Conservation (phyloP, 2,797 vertebrate genomes). For the Pyrocephalus nanus region DNA sequence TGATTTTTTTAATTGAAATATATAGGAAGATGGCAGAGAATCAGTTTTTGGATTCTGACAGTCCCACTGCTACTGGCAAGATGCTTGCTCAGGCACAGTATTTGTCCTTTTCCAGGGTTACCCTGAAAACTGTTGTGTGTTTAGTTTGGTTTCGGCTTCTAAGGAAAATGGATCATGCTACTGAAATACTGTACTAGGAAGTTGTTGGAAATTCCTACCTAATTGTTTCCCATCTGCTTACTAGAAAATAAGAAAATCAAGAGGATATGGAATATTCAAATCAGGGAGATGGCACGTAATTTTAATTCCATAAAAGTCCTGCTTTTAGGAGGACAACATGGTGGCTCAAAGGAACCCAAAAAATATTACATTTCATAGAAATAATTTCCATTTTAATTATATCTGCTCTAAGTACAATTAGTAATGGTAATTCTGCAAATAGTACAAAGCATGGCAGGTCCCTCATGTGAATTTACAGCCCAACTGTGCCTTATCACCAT, state of each 20-base stretch:
- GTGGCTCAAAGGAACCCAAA: neutral
- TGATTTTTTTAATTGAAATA: neutral
- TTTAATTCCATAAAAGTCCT: neutral
- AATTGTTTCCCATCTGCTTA: neutral
- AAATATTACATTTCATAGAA: neutral
- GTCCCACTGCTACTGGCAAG: neutral
- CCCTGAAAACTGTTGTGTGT: neutral
- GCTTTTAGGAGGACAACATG: neutral
- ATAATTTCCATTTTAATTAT: neutral
- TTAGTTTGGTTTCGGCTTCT: neutral
- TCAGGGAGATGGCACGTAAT: neutral
- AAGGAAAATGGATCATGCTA: neutral
- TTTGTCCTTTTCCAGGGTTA: neutral
- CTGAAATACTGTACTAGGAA: neutral
- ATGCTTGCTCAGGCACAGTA: neutral
- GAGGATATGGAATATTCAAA: neutral
- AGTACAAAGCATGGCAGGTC: neutral
- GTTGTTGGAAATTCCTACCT: neutral
- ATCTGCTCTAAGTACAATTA: neutral
- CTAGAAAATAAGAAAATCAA: neutral
- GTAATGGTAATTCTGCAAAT: neutral
- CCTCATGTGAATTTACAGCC: accelerated
- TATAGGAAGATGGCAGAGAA: neutral
- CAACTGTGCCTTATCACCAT: neutral
- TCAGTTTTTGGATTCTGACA: neutral